Conservation (phyloP, 2,113 vertebrate genomes). For the Lipophrys pholis region DNA sequence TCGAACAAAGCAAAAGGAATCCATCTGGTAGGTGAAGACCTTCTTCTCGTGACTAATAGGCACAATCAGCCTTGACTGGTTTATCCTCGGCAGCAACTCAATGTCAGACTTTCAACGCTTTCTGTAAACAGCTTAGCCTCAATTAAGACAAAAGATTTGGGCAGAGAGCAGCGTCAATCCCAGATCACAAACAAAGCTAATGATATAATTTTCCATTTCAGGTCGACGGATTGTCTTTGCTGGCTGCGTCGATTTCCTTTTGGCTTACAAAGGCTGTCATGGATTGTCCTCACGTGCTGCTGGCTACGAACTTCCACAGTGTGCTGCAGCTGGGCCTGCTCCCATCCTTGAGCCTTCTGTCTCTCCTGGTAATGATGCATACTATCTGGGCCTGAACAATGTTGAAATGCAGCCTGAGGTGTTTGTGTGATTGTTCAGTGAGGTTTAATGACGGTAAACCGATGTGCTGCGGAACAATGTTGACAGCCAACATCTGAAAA, state of each 20-base stretch:
- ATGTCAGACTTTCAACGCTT: slow-evolving; percentile 1
- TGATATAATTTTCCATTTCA: slow-evolving; percentile 43
- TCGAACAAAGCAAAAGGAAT: neutral
- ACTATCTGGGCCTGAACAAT: neutral
- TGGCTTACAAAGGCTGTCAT: slow-evolving; percentile 86
- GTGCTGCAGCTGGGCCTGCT: slow-evolving; percentile 90
- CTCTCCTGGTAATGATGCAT: slow-evolving; percentile 82
- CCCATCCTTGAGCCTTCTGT: slow-evolving; percentile 86
- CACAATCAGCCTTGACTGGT: slow-evolving; percentile 1
- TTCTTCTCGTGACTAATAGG: slow-evolving; percentile 1
- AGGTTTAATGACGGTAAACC: slow-evolving; percentile 2
- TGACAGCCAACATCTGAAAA: slow-evolving; percentile 17
- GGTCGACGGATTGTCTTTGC: slow-evolving; percentile 93
- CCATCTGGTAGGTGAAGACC: neutral
- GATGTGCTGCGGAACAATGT: slow-evolving; percentile 20
- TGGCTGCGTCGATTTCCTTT: slow-evolving; percentile 90
- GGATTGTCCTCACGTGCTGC: slow-evolving; percentile 88
- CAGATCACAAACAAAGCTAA: neutral
- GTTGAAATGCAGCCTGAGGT: slow-evolving; percentile 13
- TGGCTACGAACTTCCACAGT: slow-evolving; percentile 96
- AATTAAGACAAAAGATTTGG: neutral
- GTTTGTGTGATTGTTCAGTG: slow-evolving; percentile 3
- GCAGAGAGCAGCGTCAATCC: neutral
- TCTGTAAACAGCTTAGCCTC: slow-evolving; percentile 19
- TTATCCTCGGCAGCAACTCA: slow-evolving; percentile 1